phyloP scores from a whole-genome alignment of 2,888 invertebrate genomes.

The Eupithecia dodoneata region DNA sequence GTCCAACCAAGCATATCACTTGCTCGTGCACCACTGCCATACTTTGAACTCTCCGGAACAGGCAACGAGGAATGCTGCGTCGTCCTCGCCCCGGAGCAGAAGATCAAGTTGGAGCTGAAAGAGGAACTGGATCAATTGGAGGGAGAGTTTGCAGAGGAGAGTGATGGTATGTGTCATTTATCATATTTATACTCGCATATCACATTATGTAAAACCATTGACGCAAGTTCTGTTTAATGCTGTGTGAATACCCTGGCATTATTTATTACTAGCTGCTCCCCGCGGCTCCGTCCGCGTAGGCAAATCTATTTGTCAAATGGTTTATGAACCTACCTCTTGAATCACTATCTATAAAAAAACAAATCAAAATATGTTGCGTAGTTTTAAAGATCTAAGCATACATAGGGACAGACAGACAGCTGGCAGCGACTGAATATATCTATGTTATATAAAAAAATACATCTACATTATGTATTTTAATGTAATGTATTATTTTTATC shows the following conservation, averaged over 20 bases:
- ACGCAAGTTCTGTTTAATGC: neutral
- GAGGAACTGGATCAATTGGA: constrained; percentile 55
- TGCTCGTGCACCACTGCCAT: constrained; percentile 8
- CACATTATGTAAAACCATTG: neutral
- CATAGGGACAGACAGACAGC: no score
- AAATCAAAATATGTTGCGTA: no score
- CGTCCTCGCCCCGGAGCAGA: constrained; percentile 12
- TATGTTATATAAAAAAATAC: no score
- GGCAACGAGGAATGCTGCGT: constrained; percentile 14
- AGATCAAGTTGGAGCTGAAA: constrained; percentile 63
- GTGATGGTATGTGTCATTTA: constrained; percentile 49
- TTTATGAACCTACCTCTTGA: no score
- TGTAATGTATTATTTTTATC: no score
- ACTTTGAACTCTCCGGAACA: constrained; percentile 16
- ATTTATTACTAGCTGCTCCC: neutral
- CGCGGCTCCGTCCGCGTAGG: no score
- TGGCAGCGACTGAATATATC: no score
- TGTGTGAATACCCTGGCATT: neutral
- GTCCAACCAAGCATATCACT: constrained; percentile 24
- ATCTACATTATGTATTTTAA: no score
- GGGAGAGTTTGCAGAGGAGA: constrained; percentile 54
- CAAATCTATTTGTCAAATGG: no score
- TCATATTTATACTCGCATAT: neutral
- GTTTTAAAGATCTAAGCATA: no score
- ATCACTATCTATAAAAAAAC: no score